Base-by-base conservation (phyloP, 2,113 vertebrate genomes). In the Microtus oregoni region DNA sequence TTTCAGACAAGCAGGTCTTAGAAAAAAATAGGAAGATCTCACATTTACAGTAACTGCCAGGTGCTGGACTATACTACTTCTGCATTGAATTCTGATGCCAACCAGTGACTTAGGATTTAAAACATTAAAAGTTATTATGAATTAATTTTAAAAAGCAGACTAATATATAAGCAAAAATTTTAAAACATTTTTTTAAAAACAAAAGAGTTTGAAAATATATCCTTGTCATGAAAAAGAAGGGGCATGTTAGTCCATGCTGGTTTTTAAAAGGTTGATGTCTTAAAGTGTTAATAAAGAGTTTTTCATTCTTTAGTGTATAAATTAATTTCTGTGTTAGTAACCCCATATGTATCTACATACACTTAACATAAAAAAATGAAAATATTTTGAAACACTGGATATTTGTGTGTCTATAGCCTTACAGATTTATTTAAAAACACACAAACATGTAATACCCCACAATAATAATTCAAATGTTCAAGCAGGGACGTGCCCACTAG, bases 311-410 rank as follows among this genome's bases (percentile, higher is more conserved):
- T 82, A n/a, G 9, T 82, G 8, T 12, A 50, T 68, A 79, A 52
- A 55, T 86, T 85, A 83, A 87, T 89, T 92, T 88, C 26, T n/a
- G 38, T 68, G 75, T 90, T 92, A 55, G 15, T 82, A 88, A 95
- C 52, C 32, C 12, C 72, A 8, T 63, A 14, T 68, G 12, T 77
- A 94, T 61, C 41, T 92, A 15, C 0, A 86, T 44, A 92, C 1
- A 91, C 35, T 88, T 83, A 73, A 20, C 28, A 19, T 3, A 4
- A n/a, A 61, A 78, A 95, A 68, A 61, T 17, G 6, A 63, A 76
- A 81, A 89, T 81, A 83, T 44, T 88, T 90, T 78, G 65, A 96
- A 58, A 26, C 19, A 32, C 10, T 82, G 61, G 10, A 41, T 24
- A 52, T 93, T 94, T 75, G 1, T 90, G n/a, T 13, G 7, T 41